Conservation (phyloP, 2,888 invertebrate species). For the Scaptomyza flava region DNA sequence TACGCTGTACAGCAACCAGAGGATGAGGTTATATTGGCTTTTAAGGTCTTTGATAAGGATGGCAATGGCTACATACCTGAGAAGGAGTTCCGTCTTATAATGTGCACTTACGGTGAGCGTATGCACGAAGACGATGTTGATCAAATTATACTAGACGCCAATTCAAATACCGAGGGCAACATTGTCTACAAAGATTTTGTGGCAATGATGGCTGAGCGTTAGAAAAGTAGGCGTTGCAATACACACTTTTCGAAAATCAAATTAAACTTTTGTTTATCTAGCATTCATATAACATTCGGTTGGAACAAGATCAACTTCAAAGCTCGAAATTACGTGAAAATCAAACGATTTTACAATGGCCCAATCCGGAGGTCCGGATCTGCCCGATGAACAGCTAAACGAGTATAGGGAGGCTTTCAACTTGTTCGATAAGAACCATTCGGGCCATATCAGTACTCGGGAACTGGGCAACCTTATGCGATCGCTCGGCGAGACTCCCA, state of each 20-base stretch:
- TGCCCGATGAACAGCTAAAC: constrained; percentile 99
- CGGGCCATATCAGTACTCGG: constrained; percentile 99
- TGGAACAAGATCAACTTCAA: neutral
- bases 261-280: constrained; percentile 2
- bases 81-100: constrained; percentile 49
- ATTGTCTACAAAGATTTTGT: constrained; percentile 63
- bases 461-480: constrained; percentile 99
- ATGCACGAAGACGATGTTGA: constrained; percentile 62
- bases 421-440: constrained; percentile 99
- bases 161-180: constrained; percentile 63
- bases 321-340: constrained; percentile 2
- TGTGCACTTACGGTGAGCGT: constrained; percentile 48
- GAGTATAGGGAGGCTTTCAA: constrained; percentile 99
- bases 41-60: constrained; percentile 54
- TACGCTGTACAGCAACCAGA: constrained; percentile 49
- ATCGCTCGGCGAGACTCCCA: constrained; percentile 99
- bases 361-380: constrained; percentile 84
- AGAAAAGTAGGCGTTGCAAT: constrained; percentile 26
- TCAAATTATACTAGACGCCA: constrained; percentile 54
- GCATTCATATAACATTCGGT: constrained; percentile 1
- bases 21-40: constrained; percentile 62
- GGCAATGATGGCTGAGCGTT: constrained; percentile 46
- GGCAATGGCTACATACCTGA: constrained; percentile 55
- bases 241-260: neutral
- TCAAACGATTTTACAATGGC: constrained; percentile 12